phyloP scores from a whole-genome alignment of 1,140 invertebrate species.

The Asbolus verrucosus region DNA sequence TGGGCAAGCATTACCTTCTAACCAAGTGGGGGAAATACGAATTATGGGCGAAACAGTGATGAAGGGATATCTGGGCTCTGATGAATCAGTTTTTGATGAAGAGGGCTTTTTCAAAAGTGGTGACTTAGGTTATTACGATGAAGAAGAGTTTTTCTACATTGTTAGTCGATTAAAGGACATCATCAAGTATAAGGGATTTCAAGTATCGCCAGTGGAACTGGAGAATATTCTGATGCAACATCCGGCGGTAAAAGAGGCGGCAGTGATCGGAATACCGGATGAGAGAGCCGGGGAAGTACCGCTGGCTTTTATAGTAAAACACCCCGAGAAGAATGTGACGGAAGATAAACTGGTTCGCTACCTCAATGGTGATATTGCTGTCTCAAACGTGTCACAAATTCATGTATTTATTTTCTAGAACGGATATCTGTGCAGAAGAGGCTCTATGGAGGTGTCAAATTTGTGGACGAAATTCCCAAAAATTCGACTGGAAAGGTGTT shows the following conservation, averaged over 20 bases:
- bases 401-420: slow-evolving; percentile 1
- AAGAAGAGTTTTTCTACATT: slow-evolving; percentile 76
- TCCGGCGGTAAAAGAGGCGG: slow-evolving; percentile 75
- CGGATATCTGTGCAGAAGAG: slow-evolving; percentile 60
- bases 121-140: slow-evolving; percentile 80
- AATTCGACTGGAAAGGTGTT: too few species aligned
- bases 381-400: slow-evolving; percentile 19
- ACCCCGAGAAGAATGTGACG: slow-evolving; percentile 64
- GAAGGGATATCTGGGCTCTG: slow-evolving; percentile 73
- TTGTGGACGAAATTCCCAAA: slow-evolving; percentile 74
- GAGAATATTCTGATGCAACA: slow-evolving; percentile 79
- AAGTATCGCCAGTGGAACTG: slow-evolving; percentile 81
- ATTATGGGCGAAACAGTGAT: slow-evolving; percentile 73
- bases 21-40: slow-evolving; percentile 76
- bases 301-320: slow-evolving; percentile 71
- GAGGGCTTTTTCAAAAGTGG: slow-evolving; percentile 83
- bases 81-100: slow-evolving; percentile 70
- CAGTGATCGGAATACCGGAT: slow-evolving; percentile 79
- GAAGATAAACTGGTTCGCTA: slow-evolving; percentile 66
- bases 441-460: slow-evolving; percentile 72
- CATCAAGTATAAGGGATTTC: slow-evolving; percentile 84
- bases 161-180: slow-evolving; percentile 83
- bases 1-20: slow-evolving; percentile 69
- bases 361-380: slow-evolving; percentile 62
- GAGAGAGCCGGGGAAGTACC: slow-evolving; percentile 75